Conservation (phyloP, 2,797 vertebrate genomes). For the Pangasius krempfi region DNA sequence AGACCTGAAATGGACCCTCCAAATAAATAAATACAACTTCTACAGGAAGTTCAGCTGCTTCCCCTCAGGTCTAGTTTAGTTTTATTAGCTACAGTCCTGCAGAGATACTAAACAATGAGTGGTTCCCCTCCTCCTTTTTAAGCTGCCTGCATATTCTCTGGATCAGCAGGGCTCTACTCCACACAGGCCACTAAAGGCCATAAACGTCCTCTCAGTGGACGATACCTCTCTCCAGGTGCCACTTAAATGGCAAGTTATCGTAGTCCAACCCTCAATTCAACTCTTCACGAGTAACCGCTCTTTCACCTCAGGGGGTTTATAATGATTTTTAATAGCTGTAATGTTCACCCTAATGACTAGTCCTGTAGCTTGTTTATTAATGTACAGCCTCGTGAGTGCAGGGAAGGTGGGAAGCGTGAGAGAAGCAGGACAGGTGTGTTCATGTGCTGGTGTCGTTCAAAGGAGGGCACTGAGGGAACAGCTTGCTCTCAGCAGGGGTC, state of each 20-base stretch:
- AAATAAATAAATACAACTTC: slow-evolving; percentile 79
- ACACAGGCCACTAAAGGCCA: slow-evolving; percentile 39
- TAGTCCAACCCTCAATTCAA: slow-evolving; percentile 5
- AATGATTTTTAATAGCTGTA: slow-evolving; percentile 31
- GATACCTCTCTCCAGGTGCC: slow-evolving; percentile 25
- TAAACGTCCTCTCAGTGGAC: slow-evolving; percentile 42
- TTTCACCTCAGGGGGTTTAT: slow-evolving; percentile 14
- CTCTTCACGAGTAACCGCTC: background rate
- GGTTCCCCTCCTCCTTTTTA: slow-evolving; percentile 39
- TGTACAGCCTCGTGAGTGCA: slow-evolving; percentile 41
- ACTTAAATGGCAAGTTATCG: slow-evolving; percentile 6
- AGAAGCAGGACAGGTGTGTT: slow-evolving; percentile 66
- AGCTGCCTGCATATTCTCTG: slow-evolving; percentile 45
- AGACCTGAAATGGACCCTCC: slow-evolving; percentile 75
- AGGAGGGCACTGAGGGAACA: slow-evolving; percentile 67
- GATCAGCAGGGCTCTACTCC: slow-evolving; percentile 17
- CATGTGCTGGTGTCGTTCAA: slow-evolving; percentile 43
- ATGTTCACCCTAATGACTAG: slow-evolving; percentile 27
- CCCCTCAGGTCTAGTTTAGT: slow-evolving; percentile 74
- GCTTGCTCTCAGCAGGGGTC: slow-evolving; percentile 76
- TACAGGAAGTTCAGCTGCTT: slow-evolving; percentile 79
- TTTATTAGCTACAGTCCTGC: slow-evolving; percentile 80
- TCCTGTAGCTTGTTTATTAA: slow-evolving; percentile 62
- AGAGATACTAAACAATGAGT: slow-evolving; percentile 74
- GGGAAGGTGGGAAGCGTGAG: slow-evolving; percentile 47